Evolutionary conservation across 2,888 invertebrate species (phyloP).

Genomic region (Drosophila affinis): DNA sequence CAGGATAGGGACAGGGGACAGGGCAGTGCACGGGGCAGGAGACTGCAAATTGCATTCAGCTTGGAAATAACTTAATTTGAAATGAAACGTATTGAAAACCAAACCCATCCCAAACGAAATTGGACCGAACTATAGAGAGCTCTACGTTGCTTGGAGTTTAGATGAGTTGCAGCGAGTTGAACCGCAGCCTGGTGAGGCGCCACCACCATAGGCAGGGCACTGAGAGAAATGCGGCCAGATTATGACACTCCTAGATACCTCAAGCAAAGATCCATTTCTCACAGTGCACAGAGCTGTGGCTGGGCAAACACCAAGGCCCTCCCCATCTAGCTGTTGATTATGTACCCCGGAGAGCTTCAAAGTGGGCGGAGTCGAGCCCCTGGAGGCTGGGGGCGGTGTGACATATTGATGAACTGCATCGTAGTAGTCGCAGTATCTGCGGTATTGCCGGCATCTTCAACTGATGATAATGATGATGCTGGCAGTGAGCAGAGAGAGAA

Average conservation of each 20-base stretch:
- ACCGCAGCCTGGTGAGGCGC: conserved; percentile 10
- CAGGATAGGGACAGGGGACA: conserved; percentile 31
- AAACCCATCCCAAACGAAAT: conserved; percentile 40
- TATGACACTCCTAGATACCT: no score
- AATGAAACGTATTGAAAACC: conserved; percentile 59
- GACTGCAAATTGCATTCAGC: conserved; percentile 59
- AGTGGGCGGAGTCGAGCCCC: conserved; percentile 6
- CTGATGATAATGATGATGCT: conserved; percentile 32
- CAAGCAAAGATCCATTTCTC: conserved; percentile 12
- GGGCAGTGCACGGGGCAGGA: conserved; percentile 26
- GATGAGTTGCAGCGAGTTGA: conserved; percentile 28
- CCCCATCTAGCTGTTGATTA: conserved; percentile 45
- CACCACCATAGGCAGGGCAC: conserved; percentile 20
- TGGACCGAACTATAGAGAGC: conserved; percentile 20
- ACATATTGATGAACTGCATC: conserved; percentile 62
- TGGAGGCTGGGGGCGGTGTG: conserved; percentile 24
- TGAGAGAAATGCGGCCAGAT: conserved; percentile 2
- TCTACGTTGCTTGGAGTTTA: conserved; percentile 11
- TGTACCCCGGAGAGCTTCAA: conserved; percentile 35
- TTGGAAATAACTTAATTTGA: conserved; percentile 64
- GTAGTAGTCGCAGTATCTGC: conserved; percentile 54
- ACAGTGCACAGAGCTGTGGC: conserved; percentile 17
- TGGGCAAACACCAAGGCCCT: conserved; percentile 36
- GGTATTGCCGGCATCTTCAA: conserved; percentile 51
- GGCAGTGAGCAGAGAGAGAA: background rate